phyloP scores from a whole-genome alignment of 2,888 invertebrate species.

The Empis livida region DNA sequence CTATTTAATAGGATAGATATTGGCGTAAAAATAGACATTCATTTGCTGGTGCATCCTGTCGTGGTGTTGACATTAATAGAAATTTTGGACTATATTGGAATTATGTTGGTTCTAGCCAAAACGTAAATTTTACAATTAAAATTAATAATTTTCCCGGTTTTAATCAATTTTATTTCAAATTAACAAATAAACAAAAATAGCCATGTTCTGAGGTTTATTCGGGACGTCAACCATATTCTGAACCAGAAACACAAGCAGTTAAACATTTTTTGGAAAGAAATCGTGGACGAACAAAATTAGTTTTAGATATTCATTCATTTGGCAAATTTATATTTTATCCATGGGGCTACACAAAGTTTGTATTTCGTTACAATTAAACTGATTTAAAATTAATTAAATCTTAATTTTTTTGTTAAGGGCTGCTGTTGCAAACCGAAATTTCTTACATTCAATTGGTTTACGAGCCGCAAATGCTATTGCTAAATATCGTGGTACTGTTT shows the following conservation, averaged over 20 bases:
- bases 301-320: constrained; percentile 34
- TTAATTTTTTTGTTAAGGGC: too few relatives aligned
- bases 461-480: constrained; percentile 32
- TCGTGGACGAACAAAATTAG: constrained; percentile 31
- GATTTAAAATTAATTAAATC: neutral
- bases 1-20: constrained; percentile 31
- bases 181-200: constrained; percentile 16
- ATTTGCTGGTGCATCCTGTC: constrained; percentile 37
- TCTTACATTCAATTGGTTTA: constrained; percentile 28
- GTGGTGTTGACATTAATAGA: constrained; percentile 62
- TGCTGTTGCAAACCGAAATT: constrained; percentile 26
- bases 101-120: constrained; percentile 38
- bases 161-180: neutral
- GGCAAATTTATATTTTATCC: constrained; percentile 36
- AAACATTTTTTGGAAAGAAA: constrained; percentile 29
- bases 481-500: constrained; percentile 33
- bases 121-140: constrained; percentile 17
- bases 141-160: too few relatives aligned
- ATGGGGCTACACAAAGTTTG: constrained; percentile 32
- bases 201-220: constrained; percentile 34
- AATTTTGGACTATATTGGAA: constrained; percentile 64
- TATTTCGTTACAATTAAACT: neutral
- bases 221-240: constrained; percentile 27
- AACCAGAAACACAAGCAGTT: constrained; percentile 31
- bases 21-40: constrained; percentile 61